phyloP scores from a whole-genome alignment of 2,113 vertebrate species.

The Micromys minutus region DNA sequence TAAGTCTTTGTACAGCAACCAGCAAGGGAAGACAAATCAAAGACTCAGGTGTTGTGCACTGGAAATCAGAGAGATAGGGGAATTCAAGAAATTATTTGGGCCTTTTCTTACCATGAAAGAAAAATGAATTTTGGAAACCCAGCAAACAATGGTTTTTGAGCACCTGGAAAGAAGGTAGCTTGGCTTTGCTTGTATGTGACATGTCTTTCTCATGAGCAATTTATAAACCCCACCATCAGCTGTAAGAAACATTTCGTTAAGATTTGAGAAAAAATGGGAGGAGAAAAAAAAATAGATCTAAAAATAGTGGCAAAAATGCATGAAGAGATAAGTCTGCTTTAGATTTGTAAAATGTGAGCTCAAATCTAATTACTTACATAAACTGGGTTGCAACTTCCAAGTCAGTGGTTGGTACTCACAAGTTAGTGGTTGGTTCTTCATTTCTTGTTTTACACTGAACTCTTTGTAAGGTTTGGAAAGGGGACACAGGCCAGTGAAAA shows the following conservation, averaged over 20 bases:
- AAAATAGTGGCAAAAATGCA: not conserved
- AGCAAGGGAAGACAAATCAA: slow-evolving; percentile 57
- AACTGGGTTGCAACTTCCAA: not conserved
- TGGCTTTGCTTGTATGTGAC: not conserved
- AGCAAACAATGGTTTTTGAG: slow-evolving; percentile 39
- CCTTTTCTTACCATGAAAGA: slow-evolving; percentile 45
- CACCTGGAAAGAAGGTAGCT: not conserved
- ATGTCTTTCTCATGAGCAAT: slow-evolving; percentile 45
- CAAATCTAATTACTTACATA: not conserved
- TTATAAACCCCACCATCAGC: slow-evolving; percentile 54
- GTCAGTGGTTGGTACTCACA: not conserved
- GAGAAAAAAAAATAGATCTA: not conserved
- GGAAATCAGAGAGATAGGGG: slow-evolving; percentile 52
- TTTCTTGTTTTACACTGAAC: not conserved
- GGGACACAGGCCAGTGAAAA: not conserved
- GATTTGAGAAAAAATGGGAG: not conserved
- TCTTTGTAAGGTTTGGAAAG: not conserved
- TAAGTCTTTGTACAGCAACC: slow-evolving; percentile 80
- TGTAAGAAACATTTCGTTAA: slow-evolving; percentile 32
- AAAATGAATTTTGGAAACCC: slow-evolving; percentile 1
- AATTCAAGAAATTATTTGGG: slow-evolving; percentile 37
- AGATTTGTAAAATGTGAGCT: not conserved
- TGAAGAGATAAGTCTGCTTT: not conserved
- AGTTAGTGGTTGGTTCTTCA: not conserved
- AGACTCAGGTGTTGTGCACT: slow-evolving; percentile 17